Evolutionary conservation across 2,888 invertebrate species (phyloP).

Genomic region (Cacoxenus indagator): DNA sequence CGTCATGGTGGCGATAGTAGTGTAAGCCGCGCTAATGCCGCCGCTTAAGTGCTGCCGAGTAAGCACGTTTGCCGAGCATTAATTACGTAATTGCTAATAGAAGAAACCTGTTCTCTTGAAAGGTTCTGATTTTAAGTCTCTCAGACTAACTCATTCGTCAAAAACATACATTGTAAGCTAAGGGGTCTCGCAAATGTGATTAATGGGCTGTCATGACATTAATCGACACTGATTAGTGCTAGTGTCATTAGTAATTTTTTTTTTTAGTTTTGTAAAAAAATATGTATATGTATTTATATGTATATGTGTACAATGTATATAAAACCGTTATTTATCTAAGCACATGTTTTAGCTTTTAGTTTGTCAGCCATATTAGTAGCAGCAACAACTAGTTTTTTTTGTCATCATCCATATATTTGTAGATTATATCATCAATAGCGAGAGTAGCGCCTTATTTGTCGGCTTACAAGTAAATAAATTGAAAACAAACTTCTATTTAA

Average conservation of each 20-base stretch:
- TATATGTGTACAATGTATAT: no score
- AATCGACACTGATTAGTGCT: not conserved
- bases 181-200: not conserved
- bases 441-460: no score
- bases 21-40: not conserved
- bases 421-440: constrained; percentile 2
- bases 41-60: constrained; percentile 8
- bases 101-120: not conserved
- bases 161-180: not conserved
- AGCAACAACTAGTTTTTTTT: not conserved
- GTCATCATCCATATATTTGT: not conserved
- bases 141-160: not conserved
- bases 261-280: not conserved
- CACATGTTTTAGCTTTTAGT: not conserved
- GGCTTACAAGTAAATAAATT: no score
- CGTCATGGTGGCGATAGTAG: not conserved
- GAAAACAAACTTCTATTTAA: constrained; percentile 9
- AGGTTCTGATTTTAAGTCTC: not conserved
- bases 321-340: no score
- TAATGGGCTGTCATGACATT: constrained; percentile 8
- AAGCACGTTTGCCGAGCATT: constrained; percentile 3
- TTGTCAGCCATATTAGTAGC: not conserved
- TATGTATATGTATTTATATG: no score
- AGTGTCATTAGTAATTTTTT: not conserved
- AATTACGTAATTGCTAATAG: constrained; percentile 12